Conservation (phyloP, 1,140 invertebrate species). For the Bombus cullumanus region DNA sequence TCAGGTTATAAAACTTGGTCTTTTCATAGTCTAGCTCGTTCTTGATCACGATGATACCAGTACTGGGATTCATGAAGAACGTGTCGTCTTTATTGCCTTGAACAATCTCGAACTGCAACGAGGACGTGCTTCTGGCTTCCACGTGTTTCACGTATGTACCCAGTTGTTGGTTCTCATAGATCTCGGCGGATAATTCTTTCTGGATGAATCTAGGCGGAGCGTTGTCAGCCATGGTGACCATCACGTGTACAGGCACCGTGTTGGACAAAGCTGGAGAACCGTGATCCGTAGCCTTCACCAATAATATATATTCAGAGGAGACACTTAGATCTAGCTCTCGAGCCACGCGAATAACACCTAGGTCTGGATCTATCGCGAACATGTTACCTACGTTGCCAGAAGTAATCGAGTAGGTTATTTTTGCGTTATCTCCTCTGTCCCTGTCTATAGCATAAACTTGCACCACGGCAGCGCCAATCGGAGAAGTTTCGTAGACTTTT, state of each 20-base stretch:
- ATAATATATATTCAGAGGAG: slow-evolving; percentile 90
- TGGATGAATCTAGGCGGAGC: slow-evolving; percentile 91
- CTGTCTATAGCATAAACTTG: slow-evolving; percentile 90
- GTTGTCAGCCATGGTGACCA: slow-evolving; percentile 94
- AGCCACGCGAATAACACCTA: slow-evolving; percentile 90
- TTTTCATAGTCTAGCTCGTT: slow-evolving; percentile 91
- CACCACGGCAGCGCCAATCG: slow-evolving; percentile 88
- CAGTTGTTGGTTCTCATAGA: slow-evolving; percentile 92
- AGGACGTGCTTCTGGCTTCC: slow-evolving; percentile 90
- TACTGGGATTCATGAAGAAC: slow-evolving; percentile 93
- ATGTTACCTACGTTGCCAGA: slow-evolving; percentile 93
- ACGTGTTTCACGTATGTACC: slow-evolving; percentile 91
- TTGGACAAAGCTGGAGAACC: slow-evolving; percentile 89
- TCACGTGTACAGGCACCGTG: slow-evolving; percentile 92
- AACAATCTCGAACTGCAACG: slow-evolving; percentile 92
- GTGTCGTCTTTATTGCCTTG: slow-evolving; percentile 89
- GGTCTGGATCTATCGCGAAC: slow-evolving; percentile 90
- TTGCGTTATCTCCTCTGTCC: slow-evolving; percentile 92
- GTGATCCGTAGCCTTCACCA: slow-evolving; percentile 91
- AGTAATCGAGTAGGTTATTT: slow-evolving; percentile 91
- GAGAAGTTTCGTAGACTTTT: slow-evolving; percentile 90
- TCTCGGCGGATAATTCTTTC: slow-evolving; percentile 88
- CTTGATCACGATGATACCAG: slow-evolving; percentile 90
- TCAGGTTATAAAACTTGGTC: slow-evolving; percentile 91
- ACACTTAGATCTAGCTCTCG: slow-evolving; percentile 88